These are phyloP conservation scores for Pelecanoides urinatrix DNA, from an alignment of 2,113 vertebrate genomes.

Conservation along the genomic window DNA sequence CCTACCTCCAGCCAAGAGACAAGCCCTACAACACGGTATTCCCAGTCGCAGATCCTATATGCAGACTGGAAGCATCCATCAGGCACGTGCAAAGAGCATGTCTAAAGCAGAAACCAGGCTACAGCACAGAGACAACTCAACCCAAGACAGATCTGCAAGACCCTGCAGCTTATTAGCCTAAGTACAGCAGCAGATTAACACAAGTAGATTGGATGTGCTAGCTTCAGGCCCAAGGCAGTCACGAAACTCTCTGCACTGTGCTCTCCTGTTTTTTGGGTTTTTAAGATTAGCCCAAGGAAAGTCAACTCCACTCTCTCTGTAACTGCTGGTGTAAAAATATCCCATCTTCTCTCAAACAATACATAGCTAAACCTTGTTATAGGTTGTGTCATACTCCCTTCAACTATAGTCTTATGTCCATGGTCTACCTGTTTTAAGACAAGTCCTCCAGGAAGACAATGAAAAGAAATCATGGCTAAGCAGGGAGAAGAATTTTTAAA, in stretches of 20 bases:
- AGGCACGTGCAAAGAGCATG: not conserved
- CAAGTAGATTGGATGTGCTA: not conserved
- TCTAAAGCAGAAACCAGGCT: not conserved
- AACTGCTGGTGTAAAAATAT: constrained; percentile 27
- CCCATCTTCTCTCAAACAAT: not conserved
- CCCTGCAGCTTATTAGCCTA: not conserved
- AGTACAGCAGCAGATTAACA: not conserved
- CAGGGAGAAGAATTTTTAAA: not conserved
- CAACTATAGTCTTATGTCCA: not conserved
- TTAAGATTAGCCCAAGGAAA: constrained; percentile 17
- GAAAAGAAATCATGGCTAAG: not conserved
- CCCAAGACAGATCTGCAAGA: not conserved
- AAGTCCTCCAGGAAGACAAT: not conserved
- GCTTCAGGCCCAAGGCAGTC: not conserved
- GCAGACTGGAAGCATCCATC: not conserved
- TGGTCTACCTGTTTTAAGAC: not conserved
- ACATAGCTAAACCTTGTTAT: not conserved
- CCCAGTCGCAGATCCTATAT: not conserved
- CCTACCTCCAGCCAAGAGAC: not conserved
- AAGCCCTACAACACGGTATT: not conserved
- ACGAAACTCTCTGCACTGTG: not conserved
- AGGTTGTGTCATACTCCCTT: not conserved
- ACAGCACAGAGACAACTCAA: not conserved
- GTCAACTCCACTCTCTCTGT: not conserved
- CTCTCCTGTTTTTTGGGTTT: not conserved